Conservation (phyloP, 92 coral and sea anemone genomes). For the Ricordea florida region DNA sequence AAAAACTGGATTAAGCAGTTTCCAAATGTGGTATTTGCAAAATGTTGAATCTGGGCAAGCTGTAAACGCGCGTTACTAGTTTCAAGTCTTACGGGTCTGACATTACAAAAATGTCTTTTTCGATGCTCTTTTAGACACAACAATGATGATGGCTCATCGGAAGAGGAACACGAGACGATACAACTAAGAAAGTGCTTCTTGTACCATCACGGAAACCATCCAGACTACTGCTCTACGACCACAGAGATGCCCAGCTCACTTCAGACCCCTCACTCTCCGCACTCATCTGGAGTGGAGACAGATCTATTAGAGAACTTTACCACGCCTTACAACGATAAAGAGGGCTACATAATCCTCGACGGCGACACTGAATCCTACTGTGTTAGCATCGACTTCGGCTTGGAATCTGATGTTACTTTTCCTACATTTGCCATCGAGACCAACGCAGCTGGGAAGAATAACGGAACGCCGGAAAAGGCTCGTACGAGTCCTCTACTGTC, state of each 20-base stretch:
- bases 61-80: too few relatives aligned
- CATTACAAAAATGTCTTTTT: too few relatives aligned
- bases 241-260: constrained; percentile 50
- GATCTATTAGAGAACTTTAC: constrained; percentile 61
- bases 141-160: not conserved
- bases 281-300: constrained; percentile 45
- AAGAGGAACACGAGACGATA: constrained; percentile 1
- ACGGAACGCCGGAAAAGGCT: not conserved
- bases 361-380: constrained; percentile 55
- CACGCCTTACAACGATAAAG: constrained; percentile 35
- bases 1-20: too few relatives aligned
- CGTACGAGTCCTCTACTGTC: not conserved
- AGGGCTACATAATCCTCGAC: constrained; percentile 36
- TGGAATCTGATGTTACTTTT: constrained; percentile 33
- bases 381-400: constrained; percentile 50
- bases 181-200: not conserved
- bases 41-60: too few relatives aligned
- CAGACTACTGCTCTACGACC: constrained; percentile 26
- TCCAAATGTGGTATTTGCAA: too few relatives aligned
- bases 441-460: not conserved
- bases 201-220: not conserved
- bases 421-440: not conserved
- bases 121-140: too few relatives aligned
- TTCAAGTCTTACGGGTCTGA: too few relatives aligned
- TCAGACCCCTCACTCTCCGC: constrained; percentile 12